Base-by-base conservation (phyloP, 2,113 vertebrate species). In the Ivindomyrus marchei region DNA sequence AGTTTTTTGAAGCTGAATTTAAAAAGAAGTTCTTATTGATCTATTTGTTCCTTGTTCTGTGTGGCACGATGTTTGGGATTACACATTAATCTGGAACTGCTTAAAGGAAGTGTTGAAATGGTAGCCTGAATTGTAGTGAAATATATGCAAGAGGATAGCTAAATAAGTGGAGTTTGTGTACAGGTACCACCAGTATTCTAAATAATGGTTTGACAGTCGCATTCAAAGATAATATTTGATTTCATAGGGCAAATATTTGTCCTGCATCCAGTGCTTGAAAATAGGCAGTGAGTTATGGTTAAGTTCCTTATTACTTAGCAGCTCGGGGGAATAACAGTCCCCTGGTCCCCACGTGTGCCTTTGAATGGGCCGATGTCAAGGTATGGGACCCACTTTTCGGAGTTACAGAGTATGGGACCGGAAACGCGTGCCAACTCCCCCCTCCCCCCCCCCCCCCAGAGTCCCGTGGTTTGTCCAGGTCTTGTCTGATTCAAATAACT, bases 341-440 rank as follows among this genome's bases (percentile, higher is more conserved):
- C 49, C 31, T 36, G n/a, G 36, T 56, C 50, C 11, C 49, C 10
- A 31, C 6, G 13, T 85, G 45, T 77, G 13, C n/a, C 39, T 21
- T 21, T 84, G 45, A 84, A 85, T 47, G 10, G 45, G 90, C 85
- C 52, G 52, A 89, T 91, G 74, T 90, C 85, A 90, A 89, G 89
- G 88, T 17, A 31, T 42, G 24, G n/a, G 45, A 74, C 47, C 85
- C 88, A 39, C 49, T 39, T n/a, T 52, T 89, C 46, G n/a, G n/a
- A n/a, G n/a, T 66, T 31, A 27, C 24, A 11, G n/a, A 66, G 87
- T 92, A 92, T 90, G 52, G 53, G 53, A 56, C 89, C 53, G 83
- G 45, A 90, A 90, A 88, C 89, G 36, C 89, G 15, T 58, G 56
- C 56, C 0, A 0, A 36, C 31, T 36, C 31, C 31, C 31, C 31